Base-by-base conservation (phyloP, 2,113 vertebrate genomes). In the Burhinus bistriatus region DNA sequence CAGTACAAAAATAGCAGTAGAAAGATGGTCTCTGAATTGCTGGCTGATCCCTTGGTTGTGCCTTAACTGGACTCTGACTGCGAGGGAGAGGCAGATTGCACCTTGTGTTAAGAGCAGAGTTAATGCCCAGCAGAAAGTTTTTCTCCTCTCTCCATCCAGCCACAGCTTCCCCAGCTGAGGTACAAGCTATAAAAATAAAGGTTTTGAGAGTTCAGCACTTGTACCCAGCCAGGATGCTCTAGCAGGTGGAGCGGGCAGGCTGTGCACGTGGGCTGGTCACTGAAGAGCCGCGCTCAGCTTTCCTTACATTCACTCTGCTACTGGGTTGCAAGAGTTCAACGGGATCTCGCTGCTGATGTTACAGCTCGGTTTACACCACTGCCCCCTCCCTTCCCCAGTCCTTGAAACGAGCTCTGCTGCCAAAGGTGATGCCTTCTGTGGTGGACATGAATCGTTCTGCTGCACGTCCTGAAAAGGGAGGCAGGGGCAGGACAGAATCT, bases 151-250 rank as follows among this genome's bases (percentile, higher is more conserved):
- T 42, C 87, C 88, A 83, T 71, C 82, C 84, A 94, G 57, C 94
- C 93, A 95, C 95, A 79, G 79, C 93, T 47, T 30, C 68, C 81
- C 92, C 57, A 83, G 92, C 96, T 73, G 93, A 93, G 52, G 65
- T 81, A 87, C 87, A 86, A 95, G 51, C 92, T 98, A 98, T 36
- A 98, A 98, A 98, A 98, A 98, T 98, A 98, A 91, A 95, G 23
- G 78, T 90, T 95, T 45, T 90, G 83, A 79, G 40, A 92, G 83
- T 22, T 89, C 70, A 83, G n/a, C 57, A 26, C 76, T 78, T 25
- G 89, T 30, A 71, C 44, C n/a, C 62, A 66, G 94, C n/a, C 87
- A 34, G 78, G 90, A 34, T 2, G 59, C 94, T 69, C 68, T 44
- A 16, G 51, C 69, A 76, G 88, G 59, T 5, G 47, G 62, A 90